Conservation (phyloP, 2,797 vertebrate species). For the Betta splendens region DNA sequence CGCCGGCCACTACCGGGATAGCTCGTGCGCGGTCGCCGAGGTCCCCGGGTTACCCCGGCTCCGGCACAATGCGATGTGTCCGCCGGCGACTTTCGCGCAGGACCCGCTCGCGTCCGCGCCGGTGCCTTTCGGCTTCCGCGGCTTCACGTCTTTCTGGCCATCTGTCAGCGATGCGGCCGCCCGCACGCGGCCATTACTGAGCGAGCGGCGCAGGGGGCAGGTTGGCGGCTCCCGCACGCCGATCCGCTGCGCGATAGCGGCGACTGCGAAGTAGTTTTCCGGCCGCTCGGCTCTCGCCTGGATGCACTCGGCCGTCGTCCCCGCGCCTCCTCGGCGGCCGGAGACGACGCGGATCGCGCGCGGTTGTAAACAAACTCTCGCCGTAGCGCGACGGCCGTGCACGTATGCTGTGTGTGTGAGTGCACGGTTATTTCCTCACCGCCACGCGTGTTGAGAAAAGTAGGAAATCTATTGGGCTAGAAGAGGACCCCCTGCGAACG, state of each 20-base stretch:
- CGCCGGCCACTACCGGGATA: constrained; percentile 74
- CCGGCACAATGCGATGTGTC: constrained; percentile 76
- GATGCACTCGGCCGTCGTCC: constrained; percentile 47
- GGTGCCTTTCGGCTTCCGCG: constrained; percentile 45
- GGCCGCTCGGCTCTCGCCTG: constrained; percentile 33
- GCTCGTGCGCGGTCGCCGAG: constrained; percentile 66
- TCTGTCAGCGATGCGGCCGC: constrained; percentile 68
- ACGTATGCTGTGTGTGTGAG: too few relatives aligned
- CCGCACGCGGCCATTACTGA: constrained; percentile 70
- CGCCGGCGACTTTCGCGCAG: constrained; percentile 59
- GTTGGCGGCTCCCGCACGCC: constrained; percentile 52
- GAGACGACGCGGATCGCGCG: constrained; percentile 57
- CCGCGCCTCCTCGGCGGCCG: constrained; percentile 37
- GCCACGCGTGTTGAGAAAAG: constrained; percentile 61
- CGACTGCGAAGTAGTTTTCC: constrained; percentile 58
- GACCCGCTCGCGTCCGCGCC: constrained; percentile 17
- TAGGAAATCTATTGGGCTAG: constrained; percentile 47
- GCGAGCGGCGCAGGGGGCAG: constrained; percentile 72
- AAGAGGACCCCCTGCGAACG: constrained; percentile 50
- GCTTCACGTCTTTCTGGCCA: constrained; percentile 66
- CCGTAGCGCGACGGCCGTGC: constrained; percentile 15
- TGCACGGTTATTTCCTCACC: constrained; percentile 52
- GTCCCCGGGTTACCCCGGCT: constrained; percentile 72
- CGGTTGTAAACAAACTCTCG: constrained; percentile 50
- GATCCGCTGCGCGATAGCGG: constrained; percentile 54